Percentiles rank a stretch among this genome's conserved stretches.
Conservation (phyloP, 2,113 vertebrate genomes). For the human (Homo sapiens) region GRCh38 chr1:77994501-77995000, state of each 20-base stretch:
- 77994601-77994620: not conserved
- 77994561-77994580: not conserved
- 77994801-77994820: conserved; percentile 22
- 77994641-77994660: not conserved
- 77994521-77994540: not conserved
- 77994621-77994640: not conserved
- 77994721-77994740: not conserved
- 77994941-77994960: not conserved
- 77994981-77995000: not conserved
- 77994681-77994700: conserved; percentile 10
- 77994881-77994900: not conserved
- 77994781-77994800: not conserved
- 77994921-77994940: not conserved
- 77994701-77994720: not conserved
- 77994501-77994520: not conserved
- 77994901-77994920: not conserved
- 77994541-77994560: not conserved
- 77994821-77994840: not conserved
- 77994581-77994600: not conserved
- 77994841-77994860: not conserved
- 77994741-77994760: not conserved
- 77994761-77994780: not conserved
- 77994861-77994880: conserved; percentile 24
- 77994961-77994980: conserved; percentile 43
- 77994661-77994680: not conserved